A percentile compares a stretch with the other conserved stretches of the same genome.
phyloP scores from a whole-genome alignment of 92 coral and sea anemone species.

The Umimayanthus kanabou region DNA sequence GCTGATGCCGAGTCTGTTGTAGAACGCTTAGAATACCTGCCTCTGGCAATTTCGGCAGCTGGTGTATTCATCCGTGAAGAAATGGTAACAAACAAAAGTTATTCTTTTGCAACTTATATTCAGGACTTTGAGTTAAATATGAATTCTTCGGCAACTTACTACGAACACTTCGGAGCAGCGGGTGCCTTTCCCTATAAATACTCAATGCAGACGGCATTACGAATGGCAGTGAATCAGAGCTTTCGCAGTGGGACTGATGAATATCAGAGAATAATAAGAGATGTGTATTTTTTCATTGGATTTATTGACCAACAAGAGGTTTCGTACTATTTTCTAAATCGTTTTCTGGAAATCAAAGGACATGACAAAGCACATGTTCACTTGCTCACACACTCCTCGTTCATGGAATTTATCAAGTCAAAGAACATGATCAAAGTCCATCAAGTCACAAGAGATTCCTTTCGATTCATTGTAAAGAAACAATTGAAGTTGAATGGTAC shows the following conservation, averaged over 20 bases:
- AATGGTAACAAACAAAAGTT: not conserved
- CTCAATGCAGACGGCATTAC: not conserved
- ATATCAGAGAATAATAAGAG: not conserved
- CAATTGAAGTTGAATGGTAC: not conserved
- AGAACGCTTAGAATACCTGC: too few relatives aligned
- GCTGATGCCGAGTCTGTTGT: not conserved
- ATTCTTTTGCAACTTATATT: not conserved
- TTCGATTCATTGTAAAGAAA: not conserved
- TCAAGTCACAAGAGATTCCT: not conserved
- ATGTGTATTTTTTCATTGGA: not conserved
- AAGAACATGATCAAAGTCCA: not conserved
- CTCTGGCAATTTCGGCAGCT: not conserved
- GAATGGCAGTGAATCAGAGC: not conserved
- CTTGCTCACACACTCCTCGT: not conserved
- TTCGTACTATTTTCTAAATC: not conserved
- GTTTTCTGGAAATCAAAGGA: not conserved
- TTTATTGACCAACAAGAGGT: not conserved
- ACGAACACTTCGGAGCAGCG: not conserved
- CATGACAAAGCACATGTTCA: not conserved
- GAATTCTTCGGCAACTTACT: not conserved
- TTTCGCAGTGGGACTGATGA: not conserved
- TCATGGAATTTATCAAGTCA: not conserved
- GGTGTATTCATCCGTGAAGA: slow-evolving; percentile 9
- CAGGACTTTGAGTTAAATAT: not conserved
- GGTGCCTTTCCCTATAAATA: slow-evolving; percentile 7